Base-by-base conservation (phyloP, 2,797 vertebrate species). In the Leptoclinus maculatus region DNA sequence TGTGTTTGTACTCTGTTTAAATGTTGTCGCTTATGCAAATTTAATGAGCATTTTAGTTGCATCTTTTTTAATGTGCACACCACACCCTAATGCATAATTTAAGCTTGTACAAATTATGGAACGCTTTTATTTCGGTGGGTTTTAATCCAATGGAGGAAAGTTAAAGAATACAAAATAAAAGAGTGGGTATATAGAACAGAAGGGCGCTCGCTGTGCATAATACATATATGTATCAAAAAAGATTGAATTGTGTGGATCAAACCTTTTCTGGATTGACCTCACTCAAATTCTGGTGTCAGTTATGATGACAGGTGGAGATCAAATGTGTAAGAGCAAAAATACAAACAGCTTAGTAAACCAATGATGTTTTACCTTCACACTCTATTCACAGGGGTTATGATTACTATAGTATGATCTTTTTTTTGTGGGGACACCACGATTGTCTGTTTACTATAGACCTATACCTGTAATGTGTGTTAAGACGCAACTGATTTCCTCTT, bases 21-120 rank as follows among this genome's bases (percentile, higher is more conserved):
- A 94, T 92, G 91, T 89, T 90, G 90, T 93, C 82, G 21, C 86
- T 88, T 88, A 93, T 95, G 92, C 91, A 95, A 93, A 92, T 94
- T 94, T 95, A 94, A 95, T 95, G 93, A 94, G 93, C 84, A 83
- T 93, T 95, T 95, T 92, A 94, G 91, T 92, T 93, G 92, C 89
- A 93, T 94, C 86, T 92, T 94, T 65, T 94, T 95, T 94, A 93
- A 95, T 95, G 93, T 84, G 89, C 86, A 88, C 85, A 90, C 90
- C 88, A 92, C 82, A 91, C 88, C 90, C 90, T 93, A 84, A 94
- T 95, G 93, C 92, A 95, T 95, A 94, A 95, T 95, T 95, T 85
- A 95, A 94, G 88, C 91, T 54, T 83, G 87, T 86, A 88, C 92
- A 93, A 93, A 94, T 93, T 91, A 90, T 88, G 71, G 66, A 89